Conservation (phyloP, 2,888 invertebrate species). For the Idaea biselata region DNA sequence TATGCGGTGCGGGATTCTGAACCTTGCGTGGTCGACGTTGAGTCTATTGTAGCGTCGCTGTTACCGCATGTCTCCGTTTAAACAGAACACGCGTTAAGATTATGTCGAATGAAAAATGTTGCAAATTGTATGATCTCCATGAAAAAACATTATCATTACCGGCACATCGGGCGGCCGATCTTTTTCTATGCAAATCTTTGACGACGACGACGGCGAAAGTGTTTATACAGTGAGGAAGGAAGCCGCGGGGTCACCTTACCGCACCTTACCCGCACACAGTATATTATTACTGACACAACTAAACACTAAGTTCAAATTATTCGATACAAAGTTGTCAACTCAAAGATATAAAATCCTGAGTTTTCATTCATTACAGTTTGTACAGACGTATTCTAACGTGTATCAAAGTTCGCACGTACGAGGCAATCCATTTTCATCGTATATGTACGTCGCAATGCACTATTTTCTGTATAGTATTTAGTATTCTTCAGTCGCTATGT, state of each 20-base stretch:
- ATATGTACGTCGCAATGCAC: constrained; percentile 16
- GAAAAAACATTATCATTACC: constrained; percentile 75
- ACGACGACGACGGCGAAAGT: constrained; percentile 17
- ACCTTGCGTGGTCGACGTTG: constrained; percentile 41
- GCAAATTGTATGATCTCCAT: constrained; percentile 76
- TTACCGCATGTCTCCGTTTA: constrained; percentile 48
- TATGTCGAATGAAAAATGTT: constrained; percentile 73
- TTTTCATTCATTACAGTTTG: background rate
- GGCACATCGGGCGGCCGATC: constrained; percentile 54
- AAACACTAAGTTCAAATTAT: background rate
- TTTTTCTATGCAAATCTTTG: constrained; percentile 73
- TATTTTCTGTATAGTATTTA: constrained; percentile 30
- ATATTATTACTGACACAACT: background rate
- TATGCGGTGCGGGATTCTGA: constrained; percentile 45
- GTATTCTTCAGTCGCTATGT: constrained; percentile 39
- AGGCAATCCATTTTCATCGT: constrained; percentile 15
- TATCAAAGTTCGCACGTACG: constrained; percentile 3
- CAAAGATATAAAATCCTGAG: constrained; percentile 3
- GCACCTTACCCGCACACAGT: background rate
- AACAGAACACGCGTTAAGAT: constrained; percentile 69
- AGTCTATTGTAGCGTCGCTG: constrained; percentile 30
- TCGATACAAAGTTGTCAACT: background rate
- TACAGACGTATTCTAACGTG: constrained; percentile 4
- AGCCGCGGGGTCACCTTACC: background rate
- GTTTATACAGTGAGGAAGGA: background rate